Evolutionary conservation across 2,888 invertebrate species (phyloP), one percentile per base, ranked within the genome.

Genomic region (Diplazon laetatorius): DNA sequence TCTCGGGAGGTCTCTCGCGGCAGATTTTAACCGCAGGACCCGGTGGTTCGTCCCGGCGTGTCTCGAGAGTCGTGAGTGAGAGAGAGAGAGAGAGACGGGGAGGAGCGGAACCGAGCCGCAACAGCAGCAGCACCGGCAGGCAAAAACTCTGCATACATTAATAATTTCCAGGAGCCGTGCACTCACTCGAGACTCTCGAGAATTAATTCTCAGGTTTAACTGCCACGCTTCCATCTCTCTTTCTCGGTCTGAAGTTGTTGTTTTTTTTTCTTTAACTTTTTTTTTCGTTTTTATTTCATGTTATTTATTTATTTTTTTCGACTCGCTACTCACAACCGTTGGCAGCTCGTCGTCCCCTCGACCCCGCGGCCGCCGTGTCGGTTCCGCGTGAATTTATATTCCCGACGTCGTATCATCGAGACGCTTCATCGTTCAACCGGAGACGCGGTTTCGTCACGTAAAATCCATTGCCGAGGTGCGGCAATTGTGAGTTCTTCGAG

Each of bases 111-210:
- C 78, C 68, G 60, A 78, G 72, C 66, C 55, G 72, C 66, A 60
- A 65, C 71, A 72, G 76, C 76, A 52, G 48, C 70, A 70, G 60
- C 66, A 80, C 74, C 80, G 71, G 82, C 87, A 82, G 85, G 84
- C 86, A 86, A 87, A 88, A 87, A 87, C 86, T 88, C 84, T 81
- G 88, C 88, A 88, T 89, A 87, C 84, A 89, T 89, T 89, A 88
- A 86, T 85, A 86, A 85, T 86, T 88, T 85, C 83, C 83, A 83
- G 82, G 82, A 82, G 82, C 82, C 82, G 82, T n/a, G n/a, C 76
- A 69, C 82, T 82, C 82, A 79, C 78, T 74, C 72, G 75, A 70
- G 81, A 79, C 81, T 81, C 76, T 75, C 82, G 78, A 81, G 83
- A 82, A 78, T 81, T 81, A 83, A 83, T 83, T 85, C 76, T 79